Percentiles rank a stretch among this genome's conserved stretches.
phyloP scores from a whole-genome alignment of 1,140 invertebrate genomes.

The Drosophila nigrodunni region DNA sequence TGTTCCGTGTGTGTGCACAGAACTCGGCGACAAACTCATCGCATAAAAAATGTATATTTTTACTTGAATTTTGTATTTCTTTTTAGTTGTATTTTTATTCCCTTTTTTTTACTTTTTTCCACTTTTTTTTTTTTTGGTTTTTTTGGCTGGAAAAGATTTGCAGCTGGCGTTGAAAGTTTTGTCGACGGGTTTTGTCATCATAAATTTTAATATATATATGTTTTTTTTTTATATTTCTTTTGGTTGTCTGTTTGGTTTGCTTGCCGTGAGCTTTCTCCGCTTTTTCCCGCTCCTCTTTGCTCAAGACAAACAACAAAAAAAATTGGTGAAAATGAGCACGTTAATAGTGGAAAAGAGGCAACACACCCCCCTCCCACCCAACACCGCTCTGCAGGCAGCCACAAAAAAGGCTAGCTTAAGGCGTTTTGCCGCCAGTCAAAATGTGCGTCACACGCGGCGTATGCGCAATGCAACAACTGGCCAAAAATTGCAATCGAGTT shows the following conservation, averaged over 20 bases:
- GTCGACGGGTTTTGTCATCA: constrained; percentile 70
- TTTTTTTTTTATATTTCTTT: constrained; percentile 15
- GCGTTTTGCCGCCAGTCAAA: neutral
- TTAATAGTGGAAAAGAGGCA: constrained; percentile 49
- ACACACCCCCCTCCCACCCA: too few species aligned
- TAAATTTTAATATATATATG: constrained; percentile 75
- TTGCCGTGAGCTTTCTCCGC: constrained; percentile 3
- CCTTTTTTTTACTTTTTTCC: neutral
- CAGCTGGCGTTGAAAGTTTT: constrained; percentile 76
- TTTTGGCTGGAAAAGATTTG: constrained; percentile 63
- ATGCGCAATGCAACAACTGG: constrained; percentile 15
- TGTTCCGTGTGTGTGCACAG: constrained; percentile 17
- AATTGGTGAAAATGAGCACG: constrained; percentile 76
- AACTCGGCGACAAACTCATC: constrained; percentile 32
- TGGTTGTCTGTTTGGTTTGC: constrained; percentile 20
- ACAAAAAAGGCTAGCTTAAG: constrained; percentile 4
- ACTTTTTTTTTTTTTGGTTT: constrained; percentile 19
- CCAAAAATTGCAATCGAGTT: constrained; percentile 22
- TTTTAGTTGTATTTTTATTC: constrained; percentile 42
- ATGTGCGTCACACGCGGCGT: neutral
- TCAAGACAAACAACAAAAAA: constrained; percentile 12
- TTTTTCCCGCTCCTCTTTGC: neutral
- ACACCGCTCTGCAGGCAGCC: too few species aligned
- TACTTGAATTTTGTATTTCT: constrained; percentile 54
- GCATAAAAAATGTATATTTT: constrained; percentile 69